Evolutionary conservation across 2,888 invertebrate species (phyloP), one percentile per base, ranked within the genome.

Genomic region (Dendrolimus pini): DNA sequence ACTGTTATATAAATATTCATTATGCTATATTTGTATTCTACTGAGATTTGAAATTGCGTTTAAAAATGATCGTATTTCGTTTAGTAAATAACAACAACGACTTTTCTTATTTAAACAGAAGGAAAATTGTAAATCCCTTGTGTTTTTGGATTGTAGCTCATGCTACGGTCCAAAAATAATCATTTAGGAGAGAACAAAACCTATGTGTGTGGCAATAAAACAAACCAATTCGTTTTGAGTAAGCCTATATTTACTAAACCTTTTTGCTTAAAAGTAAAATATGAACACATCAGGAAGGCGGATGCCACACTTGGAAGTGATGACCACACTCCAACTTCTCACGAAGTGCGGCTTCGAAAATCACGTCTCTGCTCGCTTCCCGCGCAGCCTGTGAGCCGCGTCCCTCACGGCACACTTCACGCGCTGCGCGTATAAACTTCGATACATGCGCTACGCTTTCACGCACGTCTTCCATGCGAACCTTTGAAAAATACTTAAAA

Each of bases 271-370:
- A 53, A 55, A n/a, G 53, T 63, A 63, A 59, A 58, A 18, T 41
- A 54, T 59, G 85, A 89, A 87, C 87, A 88, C 87, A 82, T 84
- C 73, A 89, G 60, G 82, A 84, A 1, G 90, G 89, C 57, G 93
- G 93, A 72, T 92, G 83, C 93, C 93, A 93, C 78, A 93, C 91
- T 89, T 89, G 78, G 55, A 90, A 86, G 58, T 83, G 74, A 2
- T 89, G 80, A 65, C 91, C 91, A 78, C 88, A 92, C 66, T 87
- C 90, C 69, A 92, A 86, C 78, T 93, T 89, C 80, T 92, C 91
- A 68, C 92, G 86, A 66, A 91, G 84, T 65, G 85, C 83, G 62
- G 82, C 81, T 68, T 90, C 90, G 65, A 88, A 81, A 55, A 76
- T 71, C 60, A 83, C 87, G 83, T 93, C 93, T 41, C 87, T 78